Conservation (phyloP, 1,140 invertebrate genomes). For the Tetragonula clypearis region DNA sequence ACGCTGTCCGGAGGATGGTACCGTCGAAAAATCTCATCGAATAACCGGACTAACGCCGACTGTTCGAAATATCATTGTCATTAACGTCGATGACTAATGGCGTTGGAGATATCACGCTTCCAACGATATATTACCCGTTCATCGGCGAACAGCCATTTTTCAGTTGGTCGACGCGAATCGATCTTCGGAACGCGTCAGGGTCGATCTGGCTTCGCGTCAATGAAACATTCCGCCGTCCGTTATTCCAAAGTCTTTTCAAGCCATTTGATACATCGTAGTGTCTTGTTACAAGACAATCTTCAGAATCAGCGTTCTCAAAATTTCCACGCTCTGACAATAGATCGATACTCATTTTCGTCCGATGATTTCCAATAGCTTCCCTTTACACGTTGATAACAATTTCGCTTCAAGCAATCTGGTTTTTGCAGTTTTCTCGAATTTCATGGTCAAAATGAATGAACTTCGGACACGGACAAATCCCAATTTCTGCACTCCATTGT, state of each 20-base stretch:
- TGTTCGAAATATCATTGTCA: not conserved
- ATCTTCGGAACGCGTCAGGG: not conserved
- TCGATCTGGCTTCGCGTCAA: not conserved
- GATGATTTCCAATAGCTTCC: not conserved
- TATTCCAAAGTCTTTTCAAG: not conserved
- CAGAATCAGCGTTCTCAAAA: too few species aligned
- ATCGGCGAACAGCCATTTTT: slow-evolving; percentile 4
- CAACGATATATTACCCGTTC: slow-evolving; percentile 10
- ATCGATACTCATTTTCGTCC: too few species aligned
- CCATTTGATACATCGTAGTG: not conserved
- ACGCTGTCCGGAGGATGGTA: not conserved
- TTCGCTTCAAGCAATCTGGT: too few species aligned
- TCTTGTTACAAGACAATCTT: not conserved
- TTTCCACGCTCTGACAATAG: not conserved
- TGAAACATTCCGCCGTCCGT: not conserved
- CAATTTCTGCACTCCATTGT: not conserved
- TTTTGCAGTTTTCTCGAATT: not conserved
- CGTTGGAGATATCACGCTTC: not conserved
- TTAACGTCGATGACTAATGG: slow-evolving; percentile 14
- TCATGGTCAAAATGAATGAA: too few species aligned
- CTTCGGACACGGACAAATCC: too few species aligned
- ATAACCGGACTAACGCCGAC: not conserved
- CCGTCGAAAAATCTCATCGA: not conserved
- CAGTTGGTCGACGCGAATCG: not conserved
- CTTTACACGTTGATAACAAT: too few species aligned